Base-by-base conservation (phyloP, 2,113 vertebrate genomes). In the Marmota monax region DNA sequence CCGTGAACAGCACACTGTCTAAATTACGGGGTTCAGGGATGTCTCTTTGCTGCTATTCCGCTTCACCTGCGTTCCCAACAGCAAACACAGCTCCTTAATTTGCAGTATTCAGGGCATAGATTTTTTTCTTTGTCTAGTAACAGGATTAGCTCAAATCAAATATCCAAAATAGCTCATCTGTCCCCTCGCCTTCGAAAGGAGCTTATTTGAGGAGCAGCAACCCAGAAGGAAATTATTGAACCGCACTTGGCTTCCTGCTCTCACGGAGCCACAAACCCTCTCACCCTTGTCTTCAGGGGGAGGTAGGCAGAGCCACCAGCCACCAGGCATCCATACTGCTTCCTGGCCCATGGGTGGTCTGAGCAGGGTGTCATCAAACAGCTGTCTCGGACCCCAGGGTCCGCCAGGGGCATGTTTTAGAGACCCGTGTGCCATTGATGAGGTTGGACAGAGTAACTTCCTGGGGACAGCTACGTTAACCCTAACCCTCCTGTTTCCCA, bases 261-360 rank as follows among this genome's bases (percentile, higher is more conserved):
- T 76, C 20, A 1, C 13, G 69, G 25, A 20, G 42, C 34, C 16
- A 4, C 63, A 23, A 27, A 25, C 23, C 2, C 18, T 12, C 7
- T 70, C 25, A 10, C 70, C 37, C 51, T 67, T n/a, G 22, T 82
- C 32, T 23, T 1, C 17, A 18, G 85, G 79, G 61, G 29, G 73
- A 53, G 65, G 34, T 42, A 4, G n/a, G 82, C 34, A 4, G 20
- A 48, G 17, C 37, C 32, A 1, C 8, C 80, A 39, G 11, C 42
- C 5, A 0, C 2, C 1, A 0, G 0, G n/a, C 37, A 2, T n/a
- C 27, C 58, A 10, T 0, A 0, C 10, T 14, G 22, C 22, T 7
- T 7, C 37, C 80, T 18, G 0, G 0, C 34, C 63, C 6, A 14
- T n/a, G n/a, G n/a, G n/a, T n/a, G n/a, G n/a, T n/a, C n/a, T n/a